Base-by-base conservation (phyloP, 1,140 invertebrate species). In the Atopsyche davidsoni region DNA sequence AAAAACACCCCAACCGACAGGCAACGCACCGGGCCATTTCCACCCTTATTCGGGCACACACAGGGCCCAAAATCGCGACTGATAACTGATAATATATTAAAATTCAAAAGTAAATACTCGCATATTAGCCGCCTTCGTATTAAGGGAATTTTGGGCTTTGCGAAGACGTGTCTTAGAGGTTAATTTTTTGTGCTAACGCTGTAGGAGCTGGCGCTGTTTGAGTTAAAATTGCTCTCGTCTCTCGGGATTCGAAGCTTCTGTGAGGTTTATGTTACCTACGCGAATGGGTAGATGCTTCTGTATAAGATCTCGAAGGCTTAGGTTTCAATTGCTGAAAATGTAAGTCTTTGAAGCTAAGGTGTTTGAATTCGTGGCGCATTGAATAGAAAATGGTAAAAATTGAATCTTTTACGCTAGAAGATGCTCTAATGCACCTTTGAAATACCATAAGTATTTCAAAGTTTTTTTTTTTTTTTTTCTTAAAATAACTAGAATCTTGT, bases 311-410 rank as follows among this genome's bases (percentile, higher is more conserved):
- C n/a, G n/a, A n/a, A n/a, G n/a, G n/a, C n/a, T n/a, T n/a, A n/a
- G 28, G 47, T 49, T 49, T 49, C 47, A 49, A 49, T 49, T 49
- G 32, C 47, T 49, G 23, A 23, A 42, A 49, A 49, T 49, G 39
- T n/a, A n/a, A n/a, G n/a, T n/a, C n/a, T n/a, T n/a, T n/a, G n/a
- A n/a, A n/a, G n/a, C n/a, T n/a, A n/a, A n/a, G n/a, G n/a, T n/a
- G n/a, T n/a, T n/a, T n/a, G n/a, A n/a, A n/a, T n/a, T n/a, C n/a
- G n/a, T n/a, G n/a, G n/a, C n/a, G n/a, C n/a, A n/a, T n/a, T n/a
- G n/a, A n/a, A n/a, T n/a, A n/a, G n/a, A n/a, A n/a, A n/a, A n/a
- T n/a, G n/a, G n/a, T n/a, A n/a, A n/a, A n/a, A n/a, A n/a, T n/a
- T n/a, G n/a, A n/a, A n/a, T n/a, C n/a, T n/a, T n/a, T n/a, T n/a